Evolutionary conservation across 1,140 invertebrate species (phyloP).

Genomic region (Drosophila suzukii): DNA sequence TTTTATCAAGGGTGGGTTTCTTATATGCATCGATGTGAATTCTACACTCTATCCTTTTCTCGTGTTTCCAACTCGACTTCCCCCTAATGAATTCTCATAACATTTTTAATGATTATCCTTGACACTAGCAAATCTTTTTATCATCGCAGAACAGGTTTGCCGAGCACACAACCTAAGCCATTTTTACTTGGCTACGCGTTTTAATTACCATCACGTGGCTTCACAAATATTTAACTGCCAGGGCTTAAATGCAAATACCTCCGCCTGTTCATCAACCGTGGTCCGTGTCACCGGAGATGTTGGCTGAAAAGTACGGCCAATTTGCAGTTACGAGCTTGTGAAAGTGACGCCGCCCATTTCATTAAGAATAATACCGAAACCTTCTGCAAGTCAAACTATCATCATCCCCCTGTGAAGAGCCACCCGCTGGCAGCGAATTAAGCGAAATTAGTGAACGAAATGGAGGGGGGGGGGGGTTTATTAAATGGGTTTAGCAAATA

Average conservation of each 20-base stretch:
- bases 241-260: conserved; percentile 63
- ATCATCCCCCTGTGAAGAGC: conserved; percentile 4
- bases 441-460: conserved; percentile 64
- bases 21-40: no score
- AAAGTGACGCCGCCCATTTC: conserved; percentile 53
- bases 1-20: no score
- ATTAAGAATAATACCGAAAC: conserved; percentile 71
- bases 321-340: conserved; percentile 69
- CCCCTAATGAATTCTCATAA: conserved; percentile 8
- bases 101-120: conserved; percentile 44
- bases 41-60: no score
- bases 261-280: neutral
- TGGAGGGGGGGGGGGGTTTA: conserved; percentile 13
- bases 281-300: conserved; percentile 35
- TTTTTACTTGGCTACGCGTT: conserved; percentile 29
- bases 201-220: conserved; percentile 73
- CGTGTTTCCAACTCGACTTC: neutral
- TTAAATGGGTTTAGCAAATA: conserved; percentile 75
- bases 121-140: conserved; percentile 66
- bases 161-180: conserved; percentile 37
- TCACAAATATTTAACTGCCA: conserved; percentile 55
- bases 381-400: conserved; percentile 58
- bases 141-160: conserved; percentile 36
- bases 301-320: conserved; percentile 48
- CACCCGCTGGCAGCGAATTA: conserved; percentile 68